Conservation (phyloP, 2,797 vertebrate species). For the Sebastes kiyomatsui region DNA sequence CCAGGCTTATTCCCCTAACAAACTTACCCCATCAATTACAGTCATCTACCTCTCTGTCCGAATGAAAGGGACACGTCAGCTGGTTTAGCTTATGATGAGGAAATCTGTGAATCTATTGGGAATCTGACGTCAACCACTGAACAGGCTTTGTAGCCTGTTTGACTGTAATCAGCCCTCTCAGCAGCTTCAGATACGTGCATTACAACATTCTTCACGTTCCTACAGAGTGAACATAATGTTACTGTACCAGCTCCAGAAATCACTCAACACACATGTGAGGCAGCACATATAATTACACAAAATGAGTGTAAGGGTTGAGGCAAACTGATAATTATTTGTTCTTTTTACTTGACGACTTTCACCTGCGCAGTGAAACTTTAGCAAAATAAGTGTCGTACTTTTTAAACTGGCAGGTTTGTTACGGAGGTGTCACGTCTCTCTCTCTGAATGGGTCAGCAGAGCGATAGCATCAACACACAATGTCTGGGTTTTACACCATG, state of each 20-base stretch:
- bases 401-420: neutral
- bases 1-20: slow-evolving; percentile 9
- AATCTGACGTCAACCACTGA: slow-evolving; percentile 2
- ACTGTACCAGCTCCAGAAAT: neutral
- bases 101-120: neutral
- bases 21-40: slow-evolving; percentile 4
- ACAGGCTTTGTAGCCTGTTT: slow-evolving; percentile 2
- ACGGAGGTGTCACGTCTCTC: slow-evolving; percentile 5
- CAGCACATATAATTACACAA: neutral
- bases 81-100: neutral
- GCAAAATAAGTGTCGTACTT: neutral
- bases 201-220: slow-evolving; percentile 46
- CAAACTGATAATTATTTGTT: neutral
- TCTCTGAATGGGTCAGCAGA: slow-evolving; percentile 25
- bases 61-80: neutral
- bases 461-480: slow-evolving; percentile 5
- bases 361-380: neutral
- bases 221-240: slow-evolving; percentile 8
- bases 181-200: neutral
- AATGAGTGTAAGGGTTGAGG: neutral
- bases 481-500: slow-evolving; percentile 15
- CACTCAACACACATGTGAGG: neutral
- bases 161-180: neutral
- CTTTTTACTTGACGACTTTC: neutral
- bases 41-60: neutral